Percentiles rank a stretch among this genome's conserved stretches.
These are phyloP conservation scores for Spialia ferax DNA, from an alignment of 2,888 invertebrate genomes.

Conservation along the genomic window DNA sequence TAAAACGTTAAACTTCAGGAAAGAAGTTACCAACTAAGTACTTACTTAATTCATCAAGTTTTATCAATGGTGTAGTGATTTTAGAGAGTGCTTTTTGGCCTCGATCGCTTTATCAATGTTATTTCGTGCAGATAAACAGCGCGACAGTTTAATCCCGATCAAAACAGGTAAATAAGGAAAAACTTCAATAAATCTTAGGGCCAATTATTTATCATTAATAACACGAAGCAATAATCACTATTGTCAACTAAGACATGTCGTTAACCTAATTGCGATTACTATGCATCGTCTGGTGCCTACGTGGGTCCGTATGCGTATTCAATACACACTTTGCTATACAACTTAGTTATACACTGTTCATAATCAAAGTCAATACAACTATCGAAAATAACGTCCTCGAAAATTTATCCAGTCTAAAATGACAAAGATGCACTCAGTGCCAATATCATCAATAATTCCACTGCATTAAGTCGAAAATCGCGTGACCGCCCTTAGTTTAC, in stretches of 20 bases:
- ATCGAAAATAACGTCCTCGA: constrained; percentile 51
- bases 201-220: constrained; percentile 47
- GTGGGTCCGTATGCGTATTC: constrained; percentile 58
- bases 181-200: constrained; percentile 43
- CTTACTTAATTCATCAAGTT: too few species aligned
- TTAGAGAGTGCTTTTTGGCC: too few species aligned
- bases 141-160: constrained; percentile 16
- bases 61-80: too few species aligned
- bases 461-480: constrained; percentile 37
- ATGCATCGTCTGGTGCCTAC: constrained; percentile 55
- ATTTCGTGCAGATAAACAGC: too few species aligned
- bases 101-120: too few species aligned
- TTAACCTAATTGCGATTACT: constrained; percentile 66
- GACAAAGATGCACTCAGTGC: constrained; percentile 35
- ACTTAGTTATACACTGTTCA: constrained; percentile 36
- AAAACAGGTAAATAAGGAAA: constrained; percentile 52
- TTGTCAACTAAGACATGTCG: constrained; percentile 47
- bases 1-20: too few species aligned
- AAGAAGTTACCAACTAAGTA: too few species aligned
- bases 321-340: too few species aligned
- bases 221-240: constrained; percentile 48
- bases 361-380: constrained; percentile 50
- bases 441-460: constrained; percentile 21
- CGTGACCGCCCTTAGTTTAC: constrained; percentile 26
- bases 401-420: constrained; percentile 43